These are phyloP conservation scores for Polia nebulosa DNA, from an alignment of 2,888 invertebrate genomes.

Conservation along the genomic window DNA sequence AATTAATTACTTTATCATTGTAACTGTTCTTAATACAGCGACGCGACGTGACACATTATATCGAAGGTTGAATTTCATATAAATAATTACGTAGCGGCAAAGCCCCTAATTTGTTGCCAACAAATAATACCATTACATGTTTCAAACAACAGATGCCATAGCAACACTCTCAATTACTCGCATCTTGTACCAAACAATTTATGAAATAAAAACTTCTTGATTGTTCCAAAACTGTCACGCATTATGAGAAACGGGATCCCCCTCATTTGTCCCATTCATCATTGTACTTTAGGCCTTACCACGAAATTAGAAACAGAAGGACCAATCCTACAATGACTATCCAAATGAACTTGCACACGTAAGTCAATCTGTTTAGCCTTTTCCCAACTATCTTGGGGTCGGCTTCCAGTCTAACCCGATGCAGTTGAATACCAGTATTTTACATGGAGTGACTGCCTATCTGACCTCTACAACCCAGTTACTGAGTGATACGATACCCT, in stretches of 20 bases:
- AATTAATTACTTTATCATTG: not conserved
- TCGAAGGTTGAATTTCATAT: constrained; percentile 13
- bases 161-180: constrained; percentile 17
- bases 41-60: not conserved
- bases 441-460: too few relatives aligned
- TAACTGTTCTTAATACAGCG: not conserved
- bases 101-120: constrained; percentile 13
- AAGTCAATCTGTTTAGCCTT: too few relatives aligned
- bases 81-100: constrained; percentile 18
- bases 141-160: constrained; percentile 9
- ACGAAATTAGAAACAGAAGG: constrained; percentile 34
- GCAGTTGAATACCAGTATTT: too few relatives aligned
- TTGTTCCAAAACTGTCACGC: constrained; percentile 62
- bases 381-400: too few relatives aligned
- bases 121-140: constrained; percentile 30
- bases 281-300: constrained; percentile 46
- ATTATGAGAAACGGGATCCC: constrained; percentile 57
- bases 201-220: constrained; percentile 61
- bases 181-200: constrained; percentile 34
- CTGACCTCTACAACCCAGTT: too few relatives aligned
- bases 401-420: too few relatives aligned
- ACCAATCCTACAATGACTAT: not conserved
- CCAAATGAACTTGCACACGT: not conserved
- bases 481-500: too few relatives aligned
- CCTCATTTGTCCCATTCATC: constrained; percentile 63